Base-by-base conservation (phyloP, 2,113 vertebrate species). In the Motacilla alba region DNA sequence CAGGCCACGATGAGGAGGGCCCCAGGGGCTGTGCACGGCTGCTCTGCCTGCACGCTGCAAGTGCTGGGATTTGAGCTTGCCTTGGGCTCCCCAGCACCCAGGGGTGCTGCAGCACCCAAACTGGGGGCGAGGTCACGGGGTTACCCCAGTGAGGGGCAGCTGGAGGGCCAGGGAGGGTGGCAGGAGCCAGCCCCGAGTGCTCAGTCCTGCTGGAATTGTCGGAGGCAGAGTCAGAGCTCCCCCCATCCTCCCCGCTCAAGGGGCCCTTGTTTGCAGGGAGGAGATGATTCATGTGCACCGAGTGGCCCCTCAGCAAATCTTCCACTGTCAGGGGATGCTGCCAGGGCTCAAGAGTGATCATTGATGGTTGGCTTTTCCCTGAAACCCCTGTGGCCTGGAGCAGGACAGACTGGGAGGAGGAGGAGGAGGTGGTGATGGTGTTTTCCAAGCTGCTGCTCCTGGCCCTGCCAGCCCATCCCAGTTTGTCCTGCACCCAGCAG, bases 221-320 rank as follows among this genome's bases (percentile, higher is more conserved):
- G 72, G 82, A 35, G 83, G 87, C 11, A 3, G 13, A 67, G 78
- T 33, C 60, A 8, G 67, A 88, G 68, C 1, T 67, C 90, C 28
- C 59, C 70, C n/a, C 92, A 52, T 41, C 76, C 17, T 12, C 86
- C 89, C 58, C 68, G 16, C 76, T 97, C 89, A 96, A 96, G 95
- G 80, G 60, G 93, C 96, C 94, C 95, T 97, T 97, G 94, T 95
- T 95, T 55, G 60, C 89, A 92, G 86, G 67, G 68, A 92, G 83
- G 93, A 97, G 95, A 97, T 96, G 95, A 97, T 95, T 97, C 96
- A 96, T 83, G 80, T 33, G 82, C 59, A 43, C 53, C 6, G 2
- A 96, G 90, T 6, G 46, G 82, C 82, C 94, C 94, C 95, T 90
- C 35, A 64, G 96, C 94, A 89, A 95, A 96, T 95, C 96, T 93